Evolutionary conservation across 2,113 vertebrate species (phyloP).

Genomic region (Nannobrachium achirus): DNA sequence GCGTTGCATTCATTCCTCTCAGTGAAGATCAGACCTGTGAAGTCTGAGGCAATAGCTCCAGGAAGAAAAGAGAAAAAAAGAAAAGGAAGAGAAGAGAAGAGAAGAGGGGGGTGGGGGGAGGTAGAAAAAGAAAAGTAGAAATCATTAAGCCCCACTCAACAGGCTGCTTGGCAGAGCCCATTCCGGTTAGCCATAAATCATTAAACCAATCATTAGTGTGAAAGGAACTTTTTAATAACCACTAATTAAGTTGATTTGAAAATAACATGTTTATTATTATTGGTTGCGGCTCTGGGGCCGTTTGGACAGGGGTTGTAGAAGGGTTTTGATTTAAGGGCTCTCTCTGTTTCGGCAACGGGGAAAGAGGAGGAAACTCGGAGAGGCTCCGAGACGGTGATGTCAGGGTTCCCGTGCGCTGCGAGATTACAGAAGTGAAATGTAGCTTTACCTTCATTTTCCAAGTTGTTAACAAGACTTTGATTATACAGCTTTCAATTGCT

Average conservation of each 20-base stretch:
- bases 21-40: slow-evolving; percentile 44
- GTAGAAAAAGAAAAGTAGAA: slow-evolving; percentile 25
- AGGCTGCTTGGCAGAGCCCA: slow-evolving; percentile 27
- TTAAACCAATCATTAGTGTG: slow-evolving; percentile 55
- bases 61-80: slow-evolving; percentile 9
- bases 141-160: slow-evolving; percentile 28
- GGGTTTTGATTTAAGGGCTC: slow-evolving; percentile 32
- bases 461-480: slow-evolving; percentile 42
- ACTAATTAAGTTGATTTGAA: slow-evolving; percentile 63
- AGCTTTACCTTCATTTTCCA: slow-evolving; percentile 48
- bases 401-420: slow-evolving; percentile 32
- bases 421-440: slow-evolving; percentile 35
- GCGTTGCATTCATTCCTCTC: slow-evolving; percentile 44
- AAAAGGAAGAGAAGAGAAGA: background rate
- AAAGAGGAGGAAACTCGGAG: slow-evolving; percentile 16
- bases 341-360: slow-evolving; percentile 3
- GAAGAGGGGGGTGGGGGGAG: too few relatives aligned
- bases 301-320: slow-evolving; percentile 10
- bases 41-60: slow-evolving; percentile 32
- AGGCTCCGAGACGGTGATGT: slow-evolving; percentile 36
- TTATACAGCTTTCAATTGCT: slow-evolving; percentile 20
- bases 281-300: slow-evolving; percentile 28
- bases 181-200: slow-evolving; percentile 53
- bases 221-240: slow-evolving; percentile 66
- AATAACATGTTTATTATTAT: slow-evolving; percentile 62